Conservation (phyloP, 2,113 vertebrate species). For the Macrotus californicus region DNA sequence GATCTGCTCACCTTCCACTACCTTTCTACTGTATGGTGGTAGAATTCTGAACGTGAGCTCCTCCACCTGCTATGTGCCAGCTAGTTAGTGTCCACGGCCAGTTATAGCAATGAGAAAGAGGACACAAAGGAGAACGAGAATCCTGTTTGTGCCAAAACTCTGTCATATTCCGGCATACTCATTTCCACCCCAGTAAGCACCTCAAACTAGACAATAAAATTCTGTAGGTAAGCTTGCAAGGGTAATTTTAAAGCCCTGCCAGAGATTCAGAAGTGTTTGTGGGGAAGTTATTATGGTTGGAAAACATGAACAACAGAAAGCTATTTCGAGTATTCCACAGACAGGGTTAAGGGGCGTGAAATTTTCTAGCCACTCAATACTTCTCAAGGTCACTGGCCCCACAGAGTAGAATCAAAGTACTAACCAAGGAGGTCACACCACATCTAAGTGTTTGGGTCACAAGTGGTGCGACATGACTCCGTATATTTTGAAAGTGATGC, state of each 20-base stretch:
- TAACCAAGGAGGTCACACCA: neutral
- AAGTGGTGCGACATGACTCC: neutral
- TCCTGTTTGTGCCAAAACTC: neutral
- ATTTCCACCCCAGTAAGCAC: constrained; percentile 33
- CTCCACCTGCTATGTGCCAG: neutral
- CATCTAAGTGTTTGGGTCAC: neutral
- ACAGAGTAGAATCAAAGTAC: neutral
- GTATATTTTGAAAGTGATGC: neutral
- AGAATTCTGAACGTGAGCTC: neutral
- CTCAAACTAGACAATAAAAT: constrained; percentile 34
- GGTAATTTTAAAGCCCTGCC: constrained; percentile 3
- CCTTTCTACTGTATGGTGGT: neutral
- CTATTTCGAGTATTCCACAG: constrained; percentile 9
- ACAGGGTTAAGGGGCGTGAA: neutral
- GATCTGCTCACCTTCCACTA: neutral
- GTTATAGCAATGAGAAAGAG: neutral
- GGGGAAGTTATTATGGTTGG: neutral
- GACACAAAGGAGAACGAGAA: neutral
- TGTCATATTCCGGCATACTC: constrained; percentile 12
- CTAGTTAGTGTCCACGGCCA: neutral
- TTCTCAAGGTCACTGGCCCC: neutral
- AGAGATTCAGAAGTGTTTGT: neutral
- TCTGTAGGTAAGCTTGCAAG: neutral
- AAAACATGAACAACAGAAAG: constrained; percentile 6
- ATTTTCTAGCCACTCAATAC: neutral